Evolutionary conservation across 2,113 vertebrate genomes (phyloP).

Genomic region (Sardina pilchardus): DNA sequence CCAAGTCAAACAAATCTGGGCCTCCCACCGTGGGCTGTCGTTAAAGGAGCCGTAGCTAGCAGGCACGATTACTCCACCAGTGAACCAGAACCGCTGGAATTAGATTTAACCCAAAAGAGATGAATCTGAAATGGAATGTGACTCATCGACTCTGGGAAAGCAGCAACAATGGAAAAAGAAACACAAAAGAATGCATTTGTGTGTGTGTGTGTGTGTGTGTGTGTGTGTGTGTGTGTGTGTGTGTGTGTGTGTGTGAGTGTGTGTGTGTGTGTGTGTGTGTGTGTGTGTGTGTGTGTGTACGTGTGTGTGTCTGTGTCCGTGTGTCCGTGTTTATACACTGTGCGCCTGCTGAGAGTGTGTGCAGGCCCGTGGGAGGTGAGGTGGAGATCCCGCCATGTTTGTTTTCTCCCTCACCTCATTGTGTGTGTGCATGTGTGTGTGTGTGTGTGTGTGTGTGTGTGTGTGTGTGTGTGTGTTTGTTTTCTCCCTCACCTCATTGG

Average conservation of each 20-base stretch:
- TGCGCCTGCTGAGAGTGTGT: not conserved
- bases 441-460: too few species aligned
- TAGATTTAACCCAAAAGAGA: slow-evolving; percentile 43
- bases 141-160: not conserved
- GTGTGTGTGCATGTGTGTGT: too few species aligned
- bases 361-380: not conserved
- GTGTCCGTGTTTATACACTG: not conserved
- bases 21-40: slow-evolving; percentile 30
- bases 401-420: not conserved
- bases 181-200: not conserved
- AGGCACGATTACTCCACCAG: slow-evolving; percentile 41
- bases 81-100: slow-evolving; percentile 40
- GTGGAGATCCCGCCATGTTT: slow-evolving; percentile 31
- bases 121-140: slow-evolving; percentile 37
- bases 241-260: not conserved
- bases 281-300: not conserved
- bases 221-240: not conserved
- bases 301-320: not conserved
- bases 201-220: slow-evolving; percentile 4
- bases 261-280: not conserved
- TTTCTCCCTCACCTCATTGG: slow-evolving; percentile 54
- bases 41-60: slow-evolving; percentile 22
- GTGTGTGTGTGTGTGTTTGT: slow-evolving; percentile 11
- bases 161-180: not conserved
- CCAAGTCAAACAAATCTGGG: slow-evolving; percentile 54